A percentile compares a stretch with the other conserved stretches of the same genome.
Conservation (phyloP, 2,113 vertebrate species). For the Lanius collurio region DNA sequence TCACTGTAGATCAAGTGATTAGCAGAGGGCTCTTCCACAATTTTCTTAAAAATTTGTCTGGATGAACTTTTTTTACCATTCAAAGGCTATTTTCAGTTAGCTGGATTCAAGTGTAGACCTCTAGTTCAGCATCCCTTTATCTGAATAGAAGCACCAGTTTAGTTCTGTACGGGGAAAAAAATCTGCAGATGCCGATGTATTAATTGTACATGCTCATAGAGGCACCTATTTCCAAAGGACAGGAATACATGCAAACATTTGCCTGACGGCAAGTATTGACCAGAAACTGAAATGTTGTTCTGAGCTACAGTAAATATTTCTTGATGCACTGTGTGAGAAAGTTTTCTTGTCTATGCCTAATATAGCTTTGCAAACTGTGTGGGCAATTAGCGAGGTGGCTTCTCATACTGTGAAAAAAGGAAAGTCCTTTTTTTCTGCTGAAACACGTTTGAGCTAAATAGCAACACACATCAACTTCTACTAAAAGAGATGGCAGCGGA, state of each 20-base stretch:
- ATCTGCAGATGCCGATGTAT: neutral
- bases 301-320: slow-evolving; percentile 7
- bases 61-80: neutral
- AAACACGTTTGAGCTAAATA: slow-evolving; percentile 19
- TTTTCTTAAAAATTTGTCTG: neutral
- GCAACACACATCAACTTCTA: neutral
- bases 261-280: neutral
- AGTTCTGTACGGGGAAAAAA: neutral
- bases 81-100: neutral
- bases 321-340: neutral
- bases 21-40: neutral
- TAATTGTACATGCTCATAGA: neutral
- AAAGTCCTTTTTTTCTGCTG: slow-evolving; percentile 24
- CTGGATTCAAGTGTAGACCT: neutral
- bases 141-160: neutral
- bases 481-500: neutral
- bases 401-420: slow-evolving; percentile 25
- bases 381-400: slow-evolving; percentile 33
- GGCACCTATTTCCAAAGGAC: neutral
- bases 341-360: slow-evolving; percentile 21
- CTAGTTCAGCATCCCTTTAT: neutral
- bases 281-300: neutral
- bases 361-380: slow-evolving; percentile 28
- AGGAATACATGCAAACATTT: neutral
- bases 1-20: neutral